A percentile compares a stretch with the other conserved stretches of the same genome.
Evolutionary conservation across 2,113 vertebrate species (phyloP).

Genomic region (Perca flavescens): DNA sequence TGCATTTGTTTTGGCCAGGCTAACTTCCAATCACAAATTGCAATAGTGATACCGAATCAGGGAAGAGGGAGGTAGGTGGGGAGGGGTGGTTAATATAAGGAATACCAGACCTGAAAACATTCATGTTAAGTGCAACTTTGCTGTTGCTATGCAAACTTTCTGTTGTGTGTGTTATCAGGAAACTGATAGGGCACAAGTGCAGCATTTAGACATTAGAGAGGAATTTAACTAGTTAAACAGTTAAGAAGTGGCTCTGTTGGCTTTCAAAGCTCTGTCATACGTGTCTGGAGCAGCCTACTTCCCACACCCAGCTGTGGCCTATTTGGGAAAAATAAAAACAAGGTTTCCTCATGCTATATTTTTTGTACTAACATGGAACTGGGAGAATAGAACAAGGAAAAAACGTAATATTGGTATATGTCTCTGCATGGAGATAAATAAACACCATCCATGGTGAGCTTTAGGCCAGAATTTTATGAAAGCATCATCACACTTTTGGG

Average conservation of each 20-base stretch:
- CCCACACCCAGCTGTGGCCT: conserved; percentile 36
- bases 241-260: conserved; percentile 17
- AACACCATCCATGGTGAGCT: neutral
- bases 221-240: conserved; percentile 33
- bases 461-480: neutral
- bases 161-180: conserved; percentile 29
- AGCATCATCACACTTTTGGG: neutral
- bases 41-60: conserved; percentile 53
- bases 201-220: conserved; percentile 31
- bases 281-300: conserved; percentile 26
- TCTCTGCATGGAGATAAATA: neutral
- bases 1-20: conserved; percentile 71
- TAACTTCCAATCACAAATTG: conserved; percentile 63
- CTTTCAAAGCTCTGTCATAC: conserved; percentile 9
- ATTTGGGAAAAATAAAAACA: conserved; percentile 17
- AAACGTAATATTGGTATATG: no score
- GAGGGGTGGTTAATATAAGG: conserved; percentile 12
- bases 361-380: neutral
- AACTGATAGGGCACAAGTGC: neutral
- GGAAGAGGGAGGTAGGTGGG: neutral
- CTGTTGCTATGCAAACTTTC: conserved; percentile 28
- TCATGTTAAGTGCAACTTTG: conserved; percentile 15
- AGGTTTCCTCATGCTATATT: neutral
- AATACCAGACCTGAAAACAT: conserved; percentile 27
- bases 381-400: neutral